phyloP scores from a whole-genome alignment of 2,888 invertebrate genomes.

The Scelioninae gen. 1 region DNA sequence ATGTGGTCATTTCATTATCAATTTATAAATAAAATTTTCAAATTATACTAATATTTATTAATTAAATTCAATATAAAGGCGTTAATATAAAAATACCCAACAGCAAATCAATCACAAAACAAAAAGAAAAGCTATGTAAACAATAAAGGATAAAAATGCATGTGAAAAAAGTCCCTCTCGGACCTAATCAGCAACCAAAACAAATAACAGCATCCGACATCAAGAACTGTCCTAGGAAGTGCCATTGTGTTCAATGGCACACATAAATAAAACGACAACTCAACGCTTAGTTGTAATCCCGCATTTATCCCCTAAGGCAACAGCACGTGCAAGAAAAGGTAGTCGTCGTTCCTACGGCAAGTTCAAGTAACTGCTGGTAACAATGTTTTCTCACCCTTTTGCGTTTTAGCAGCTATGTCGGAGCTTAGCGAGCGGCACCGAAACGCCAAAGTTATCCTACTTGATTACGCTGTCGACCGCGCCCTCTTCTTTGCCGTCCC shows the following conservation, averaged over 20 bases:
- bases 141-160: conserved; percentile 5
- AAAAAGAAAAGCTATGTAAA: not conserved
- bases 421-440: conserved; percentile 71
- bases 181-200: conserved; percentile 16
- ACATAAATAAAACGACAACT: conserved; percentile 49
- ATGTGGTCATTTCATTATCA: no score
- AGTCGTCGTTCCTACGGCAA: conserved; percentile 59
- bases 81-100: no score
- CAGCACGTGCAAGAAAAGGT: conserved; percentile 75
- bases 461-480: conserved; percentile 71
- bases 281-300: conserved; percentile 54
- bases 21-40: no score
- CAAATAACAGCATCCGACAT: conserved; percentile 12
- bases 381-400: conserved; percentile 83
- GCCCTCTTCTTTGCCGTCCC: conserved; percentile 68
- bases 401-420: conserved; percentile 74
- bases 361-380: conserved; percentile 81
- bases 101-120: not conserved
- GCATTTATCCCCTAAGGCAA: conserved; percentile 76
- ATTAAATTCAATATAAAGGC: no score
- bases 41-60: no score
- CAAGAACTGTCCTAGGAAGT: conserved; percentile 28
- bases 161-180: not conserved
- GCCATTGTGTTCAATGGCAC: conserved; percentile 22
- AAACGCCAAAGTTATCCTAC: conserved; percentile 68